Evolutionary conservation across 2,888 invertebrate genomes (phyloP).

Genomic region (Actias luna): DNA sequence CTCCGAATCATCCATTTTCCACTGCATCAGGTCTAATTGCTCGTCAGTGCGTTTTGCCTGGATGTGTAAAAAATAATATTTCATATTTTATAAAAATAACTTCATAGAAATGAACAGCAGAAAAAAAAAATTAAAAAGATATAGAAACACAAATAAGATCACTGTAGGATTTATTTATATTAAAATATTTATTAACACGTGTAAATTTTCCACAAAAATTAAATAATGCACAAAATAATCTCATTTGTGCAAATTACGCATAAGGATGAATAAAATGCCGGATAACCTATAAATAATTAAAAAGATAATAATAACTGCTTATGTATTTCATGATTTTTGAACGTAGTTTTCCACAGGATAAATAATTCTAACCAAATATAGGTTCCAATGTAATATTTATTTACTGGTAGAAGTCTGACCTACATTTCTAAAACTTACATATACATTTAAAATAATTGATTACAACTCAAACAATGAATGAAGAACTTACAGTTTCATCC

Average conservation of each 20-base stretch:
- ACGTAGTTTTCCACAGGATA: background rate
- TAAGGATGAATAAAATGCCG: background rate
- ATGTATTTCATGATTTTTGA: background rate
- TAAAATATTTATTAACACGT: too few relatives aligned
- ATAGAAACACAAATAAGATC: background rate
- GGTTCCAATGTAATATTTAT: constrained; percentile 36
- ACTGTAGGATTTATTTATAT: background rate
- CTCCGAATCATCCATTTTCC: constrained; percentile 88
- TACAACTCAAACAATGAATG: constrained; percentile 18
- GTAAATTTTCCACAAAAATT: too few relatives aligned
- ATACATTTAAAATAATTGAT: constrained; percentile 13
- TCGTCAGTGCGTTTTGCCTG: constrained; percentile 89
- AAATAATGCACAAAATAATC: background rate
- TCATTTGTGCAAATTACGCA: background rate
- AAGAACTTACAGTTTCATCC: constrained; percentile 65
- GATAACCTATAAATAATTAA: background rate
- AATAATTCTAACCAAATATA: constrained; percentile 19
- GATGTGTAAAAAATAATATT: background rate
- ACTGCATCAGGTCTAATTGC: constrained; percentile 86
- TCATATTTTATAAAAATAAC: background rate
- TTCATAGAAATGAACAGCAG: background rate
- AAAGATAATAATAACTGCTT: background rate
- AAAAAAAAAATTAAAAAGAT: background rate
- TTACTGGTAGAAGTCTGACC: constrained; percentile 60
- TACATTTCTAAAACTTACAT: constrained; percentile 38